Evolutionary conservation across 2,113 vertebrate genomes (phyloP).

Genomic region (Theristicus caerulescens): DNA sequence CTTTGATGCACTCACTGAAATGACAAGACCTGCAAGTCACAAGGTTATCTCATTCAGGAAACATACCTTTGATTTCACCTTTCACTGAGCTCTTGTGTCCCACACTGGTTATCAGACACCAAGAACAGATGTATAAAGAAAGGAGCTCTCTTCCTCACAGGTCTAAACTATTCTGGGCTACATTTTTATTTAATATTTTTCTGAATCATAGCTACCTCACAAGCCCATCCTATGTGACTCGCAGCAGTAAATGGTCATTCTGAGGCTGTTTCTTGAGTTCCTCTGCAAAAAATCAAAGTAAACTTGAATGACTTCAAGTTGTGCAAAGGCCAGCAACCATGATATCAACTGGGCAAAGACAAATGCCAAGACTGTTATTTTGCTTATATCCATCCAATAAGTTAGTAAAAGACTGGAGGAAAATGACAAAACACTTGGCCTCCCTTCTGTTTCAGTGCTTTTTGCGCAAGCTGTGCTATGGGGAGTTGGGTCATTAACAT

Average conservation of each 20-base stretch:
- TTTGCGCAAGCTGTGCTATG: neutral
- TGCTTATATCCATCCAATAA: neutral
- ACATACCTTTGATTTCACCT: neutral
- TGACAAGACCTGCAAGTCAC: neutral
- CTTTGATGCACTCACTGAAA: neutral
- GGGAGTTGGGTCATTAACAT: neutral
- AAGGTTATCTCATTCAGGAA: neutral
- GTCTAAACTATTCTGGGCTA: neutral
- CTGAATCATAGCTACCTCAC: neutral
- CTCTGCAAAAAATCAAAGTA: neutral
- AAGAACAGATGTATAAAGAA: neutral
- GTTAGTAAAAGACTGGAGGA: neutral
- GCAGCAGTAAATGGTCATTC: neutral
- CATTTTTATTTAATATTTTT: neutral
- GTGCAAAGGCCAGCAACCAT: neutral
- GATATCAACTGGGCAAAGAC: neutral
- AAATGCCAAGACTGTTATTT: neutral
- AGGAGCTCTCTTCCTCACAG: neutral
- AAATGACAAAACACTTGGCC: neutral
- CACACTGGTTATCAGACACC: neutral
- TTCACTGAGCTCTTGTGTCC: neutral
- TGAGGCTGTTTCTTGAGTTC: neutral
- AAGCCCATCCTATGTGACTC: neutral
- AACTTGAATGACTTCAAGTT: neutral
- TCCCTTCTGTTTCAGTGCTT: neutral